phyloP scores from a whole-genome alignment of 2,888 invertebrate species.

The Gymnoscelis rufifasciata region DNA sequence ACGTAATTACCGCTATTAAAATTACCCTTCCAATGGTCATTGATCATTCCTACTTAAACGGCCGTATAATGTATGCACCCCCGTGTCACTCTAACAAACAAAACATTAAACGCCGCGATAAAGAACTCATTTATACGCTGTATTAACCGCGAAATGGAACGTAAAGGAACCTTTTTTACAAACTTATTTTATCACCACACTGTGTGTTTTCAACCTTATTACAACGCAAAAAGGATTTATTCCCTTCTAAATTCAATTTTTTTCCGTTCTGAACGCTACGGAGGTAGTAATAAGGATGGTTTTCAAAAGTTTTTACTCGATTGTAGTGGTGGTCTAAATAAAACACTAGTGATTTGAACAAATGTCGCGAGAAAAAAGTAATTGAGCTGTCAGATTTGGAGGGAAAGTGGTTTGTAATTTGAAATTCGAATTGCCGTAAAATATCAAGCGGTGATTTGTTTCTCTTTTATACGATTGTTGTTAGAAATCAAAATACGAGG shows the following conservation, averaged over 20 bases:
- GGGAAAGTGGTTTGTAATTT: conserved; percentile 41
- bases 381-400: conserved; percentile 70
- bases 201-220: conserved; percentile 34
- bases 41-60: conserved; percentile 10
- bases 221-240: fast-evolving
- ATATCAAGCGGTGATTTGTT: neutral
- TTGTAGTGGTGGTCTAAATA: conserved; percentile 36
- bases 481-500: no score
- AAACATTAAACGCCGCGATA: conserved; percentile 61
- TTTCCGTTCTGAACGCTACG: conserved; percentile 33
- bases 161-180: conserved; percentile 52
- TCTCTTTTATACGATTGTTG: no score
- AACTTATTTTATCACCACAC: conserved; percentile 30
- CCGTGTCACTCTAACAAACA: conserved; percentile 53
- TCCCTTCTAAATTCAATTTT: neutral
- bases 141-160: conserved; percentile 72
- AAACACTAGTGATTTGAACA: conserved; percentile 69
- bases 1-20: neutral
- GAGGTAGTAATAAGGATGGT: fast-evolving
- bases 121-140: conserved; percentile 76
- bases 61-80: conserved; percentile 68
- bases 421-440: conserved; percentile 2
- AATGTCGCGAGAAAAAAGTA: conserved; percentile 67
- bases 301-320: conserved; percentile 5
- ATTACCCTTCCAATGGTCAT: conserved; percentile 5